Conservation (phyloP, 2,113 vertebrate genomes). For the Cyprinodon tularosa region DNA sequence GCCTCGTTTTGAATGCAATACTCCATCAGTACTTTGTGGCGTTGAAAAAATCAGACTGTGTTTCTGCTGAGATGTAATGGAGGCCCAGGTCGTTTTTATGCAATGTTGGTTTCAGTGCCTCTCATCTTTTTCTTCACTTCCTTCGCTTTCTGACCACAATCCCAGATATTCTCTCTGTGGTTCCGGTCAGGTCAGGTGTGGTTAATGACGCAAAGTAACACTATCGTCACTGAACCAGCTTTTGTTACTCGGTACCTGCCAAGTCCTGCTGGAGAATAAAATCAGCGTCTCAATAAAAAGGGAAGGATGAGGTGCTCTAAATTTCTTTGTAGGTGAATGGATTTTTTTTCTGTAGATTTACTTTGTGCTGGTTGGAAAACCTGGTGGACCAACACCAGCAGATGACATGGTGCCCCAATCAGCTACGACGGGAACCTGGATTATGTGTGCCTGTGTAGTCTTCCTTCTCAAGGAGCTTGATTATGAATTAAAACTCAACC, state of each 20-base stretch:
- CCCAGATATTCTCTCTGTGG: not conserved
- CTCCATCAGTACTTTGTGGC: not conserved
- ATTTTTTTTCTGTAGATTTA: not conserved
- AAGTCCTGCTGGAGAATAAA: not conserved
- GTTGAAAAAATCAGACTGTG: no score
- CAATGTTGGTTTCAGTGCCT: not conserved
- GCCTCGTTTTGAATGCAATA: not conserved
- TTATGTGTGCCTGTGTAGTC: not conserved
- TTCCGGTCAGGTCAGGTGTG: not conserved
- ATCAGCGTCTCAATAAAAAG: not conserved
- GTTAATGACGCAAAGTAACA: not conserved
- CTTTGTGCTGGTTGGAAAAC: not conserved
- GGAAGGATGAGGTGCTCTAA: no score
- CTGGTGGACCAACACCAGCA: not conserved
- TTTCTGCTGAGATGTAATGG: no score
- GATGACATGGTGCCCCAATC: not conserved
- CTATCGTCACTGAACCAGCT: not conserved
- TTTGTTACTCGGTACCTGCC: not conserved
- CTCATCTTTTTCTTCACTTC: not conserved
- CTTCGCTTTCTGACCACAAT: not conserved
- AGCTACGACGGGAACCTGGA: not conserved
- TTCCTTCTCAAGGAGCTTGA: not conserved
- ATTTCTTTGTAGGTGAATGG: no score
- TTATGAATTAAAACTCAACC: no score
- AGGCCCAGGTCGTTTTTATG: no score